Evolutionary conservation across 2,888 invertebrate species (phyloP), one percentile per base, ranked within the genome.

Genomic region (Mayetiola destructor): DNA sequence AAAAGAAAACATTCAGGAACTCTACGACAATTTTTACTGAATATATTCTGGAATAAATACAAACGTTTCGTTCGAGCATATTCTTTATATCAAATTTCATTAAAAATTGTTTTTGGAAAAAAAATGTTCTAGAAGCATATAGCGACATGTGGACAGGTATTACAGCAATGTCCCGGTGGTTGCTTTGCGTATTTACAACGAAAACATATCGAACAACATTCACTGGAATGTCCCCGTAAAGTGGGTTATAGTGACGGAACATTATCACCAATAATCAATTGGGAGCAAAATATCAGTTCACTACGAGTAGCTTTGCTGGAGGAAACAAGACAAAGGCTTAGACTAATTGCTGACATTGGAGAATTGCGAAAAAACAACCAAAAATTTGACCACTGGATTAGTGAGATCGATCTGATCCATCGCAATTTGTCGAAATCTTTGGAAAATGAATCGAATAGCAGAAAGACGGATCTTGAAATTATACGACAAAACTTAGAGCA

Each of bases 141-240:
- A n/a, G 78, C 80, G 59, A 77, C 80, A 62, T 87, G 86, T 61
- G 82, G 83, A 14, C 81, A 82, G 59, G 83, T 86, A 10, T 67
- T 86, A 62, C 81, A 84, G 65, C 80, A 83, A 65, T 86, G 86
- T 57, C 79, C 80, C 0, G 75, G 81, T 63, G 77, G 80, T 54
- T 86, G 86, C 62, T 81, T 82, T 0, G 79, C 80, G 3, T 86
- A 83, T 73, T 75, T 85, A 27, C 80, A 81, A 59, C 74, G 86
- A 61, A 78, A 78, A 58, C 78, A 79, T 61, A 75, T 77, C 67
- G 75, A 77, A 0, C 73, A 75, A 0, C 86, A 86, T 62, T 63
- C 71, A 36, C 70, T 69, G 58, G 73, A 75, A 59, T 78, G 73
- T 59, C 75, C 68, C 12, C 32, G 32, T 32, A 8, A 30, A 30